A percentile compares a stretch with the other conserved stretches of the same genome.
Conservation (phyloP, 2,888 invertebrate genomes). For the Fissipunctia ypsillon region DNA sequence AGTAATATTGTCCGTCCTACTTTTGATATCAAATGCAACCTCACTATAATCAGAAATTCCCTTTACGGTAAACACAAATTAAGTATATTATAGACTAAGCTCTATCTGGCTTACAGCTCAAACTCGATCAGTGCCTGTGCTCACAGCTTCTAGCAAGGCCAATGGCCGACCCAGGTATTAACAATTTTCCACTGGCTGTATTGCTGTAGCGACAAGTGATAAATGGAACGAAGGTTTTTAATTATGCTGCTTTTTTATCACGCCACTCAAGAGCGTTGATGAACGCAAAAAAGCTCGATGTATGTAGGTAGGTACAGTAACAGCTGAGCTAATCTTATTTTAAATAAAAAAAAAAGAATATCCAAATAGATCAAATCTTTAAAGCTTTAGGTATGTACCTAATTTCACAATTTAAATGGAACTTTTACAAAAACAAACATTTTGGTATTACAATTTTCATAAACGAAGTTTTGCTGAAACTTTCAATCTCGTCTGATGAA, state of each 20-base stretch:
- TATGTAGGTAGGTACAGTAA: slow-evolving; percentile 9
- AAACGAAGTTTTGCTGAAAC: slow-evolving; percentile 25
- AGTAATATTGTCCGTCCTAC: not conserved
- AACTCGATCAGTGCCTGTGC: slow-evolving; percentile 27
- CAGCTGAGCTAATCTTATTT: slow-evolving; percentile 13
- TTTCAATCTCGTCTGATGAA: slow-evolving; percentile 23
- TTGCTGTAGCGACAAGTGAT: slow-evolving; percentile 33
- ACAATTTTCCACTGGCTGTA: slow-evolving; percentile 27
- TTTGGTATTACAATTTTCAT: slow-evolving; percentile 26
- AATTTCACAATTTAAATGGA: slow-evolving; percentile 15
- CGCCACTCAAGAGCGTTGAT: slow-evolving; percentile 12
- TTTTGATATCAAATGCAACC: slow-evolving; percentile 20
- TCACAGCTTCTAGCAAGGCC: slow-evolving; percentile 3
- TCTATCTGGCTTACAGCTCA: slow-evolving; percentile 21
- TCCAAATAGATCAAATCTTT: not conserved
- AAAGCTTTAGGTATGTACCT: too few relatives aligned
- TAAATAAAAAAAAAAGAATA: not conserved
- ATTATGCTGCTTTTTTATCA: slow-evolving; percentile 33
- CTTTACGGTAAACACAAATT: slow-evolving; percentile 33
- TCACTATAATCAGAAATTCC: slow-evolving; percentile 27
- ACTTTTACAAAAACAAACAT: slow-evolving; percentile 22
- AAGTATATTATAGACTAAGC: slow-evolving; percentile 35
- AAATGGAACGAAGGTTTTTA: slow-evolving; percentile 39
- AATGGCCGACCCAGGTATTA: slow-evolving; percentile 15
- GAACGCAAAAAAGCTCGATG: slow-evolving; percentile 27